Base-by-base conservation (phyloP, 2,113 vertebrate genomes). In the Elaphurus davidianus region DNA sequence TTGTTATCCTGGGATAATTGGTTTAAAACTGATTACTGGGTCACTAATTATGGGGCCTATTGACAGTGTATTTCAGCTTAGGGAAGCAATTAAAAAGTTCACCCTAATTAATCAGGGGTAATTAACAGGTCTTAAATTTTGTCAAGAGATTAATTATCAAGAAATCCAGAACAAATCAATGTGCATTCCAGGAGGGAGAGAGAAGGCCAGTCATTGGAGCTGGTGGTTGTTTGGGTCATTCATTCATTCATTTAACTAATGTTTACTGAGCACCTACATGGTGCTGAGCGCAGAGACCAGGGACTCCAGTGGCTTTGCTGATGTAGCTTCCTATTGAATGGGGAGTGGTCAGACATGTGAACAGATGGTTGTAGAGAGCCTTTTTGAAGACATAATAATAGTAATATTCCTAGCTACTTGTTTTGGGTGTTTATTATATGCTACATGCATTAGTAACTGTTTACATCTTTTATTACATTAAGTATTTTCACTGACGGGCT, bases 71-170 rank as follows among this genome's bases (percentile, higher is more conserved):
- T 98, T 98, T 98, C 98, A 98, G 98, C 98, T 99, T 96, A 98
- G 98, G 98, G 98, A 99, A 98, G 99, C 99, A 99, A 99, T 99
- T 99, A 99, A 98, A 98, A 99, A 99, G 98, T 99, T 99, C 98
- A 98, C 98, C 99, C 98, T 99, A 99, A 99, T 99, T 99, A 99
- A 99, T 99, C 99, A 99, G 96, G 98, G 98, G 99, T 99, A 99
- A 99, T 99, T 99, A 99, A 99, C 98, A 99, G 98, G 98, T 98
- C 97, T 98, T 98, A 98, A 98, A 98, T 98, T 98, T 99, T 98
- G 97, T 98, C 91, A 96, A 98, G 98, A 98, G 98, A 98, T 99
- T 99, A 98, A 99, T 99, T 99, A 99, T 99, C 98, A 98, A 98
- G 98, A 98, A 98, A 98, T 98, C 95, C 98, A 92, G 64, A 98